Conservation (phyloP, 35 echinoderm and acorn worm species). For the Nesometra sesokonis region DNA sequence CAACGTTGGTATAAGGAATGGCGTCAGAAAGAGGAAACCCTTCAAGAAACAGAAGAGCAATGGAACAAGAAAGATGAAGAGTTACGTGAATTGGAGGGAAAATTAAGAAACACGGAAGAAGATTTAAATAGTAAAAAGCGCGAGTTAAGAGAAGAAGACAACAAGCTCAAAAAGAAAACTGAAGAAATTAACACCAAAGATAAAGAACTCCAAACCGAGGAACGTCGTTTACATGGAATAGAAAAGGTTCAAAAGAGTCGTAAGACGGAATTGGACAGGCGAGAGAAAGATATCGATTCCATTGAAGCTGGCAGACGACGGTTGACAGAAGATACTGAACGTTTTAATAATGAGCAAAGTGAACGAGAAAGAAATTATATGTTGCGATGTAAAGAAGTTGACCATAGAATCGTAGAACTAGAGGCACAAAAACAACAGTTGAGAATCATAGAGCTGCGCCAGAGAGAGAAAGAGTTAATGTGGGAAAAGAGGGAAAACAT, state of each 20-base stretch:
- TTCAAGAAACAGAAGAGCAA: neutral
- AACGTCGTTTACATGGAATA: neutral
- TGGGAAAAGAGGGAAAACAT: neutral
- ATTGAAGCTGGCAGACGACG: neutral
- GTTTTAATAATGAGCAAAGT: neutral
- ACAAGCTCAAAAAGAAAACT: neutral
- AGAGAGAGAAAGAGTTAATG: slow-evolving; percentile 27
- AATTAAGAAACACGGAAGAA: neutral
- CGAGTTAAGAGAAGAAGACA: neutral
- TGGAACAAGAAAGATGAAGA: neutral
- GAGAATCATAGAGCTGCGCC: neutral
- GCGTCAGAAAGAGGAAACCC: neutral
- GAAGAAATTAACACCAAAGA: slow-evolving; percentile 5
- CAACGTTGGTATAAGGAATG: neutral
- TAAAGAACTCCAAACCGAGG: neutral
- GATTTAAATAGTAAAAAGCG: neutral
- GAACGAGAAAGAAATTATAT: neutral
- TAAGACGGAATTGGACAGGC: neutral
- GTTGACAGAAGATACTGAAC: neutral
- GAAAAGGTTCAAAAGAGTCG: neutral
- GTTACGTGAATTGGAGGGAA: neutral
- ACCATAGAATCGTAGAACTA: neutral
- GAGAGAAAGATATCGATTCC: neutral
- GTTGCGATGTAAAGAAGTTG: neutral
- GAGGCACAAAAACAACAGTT: neutral